Conservation (phyloP, 2,888 invertebrate species). For the Alsophila aescularia region DNA sequence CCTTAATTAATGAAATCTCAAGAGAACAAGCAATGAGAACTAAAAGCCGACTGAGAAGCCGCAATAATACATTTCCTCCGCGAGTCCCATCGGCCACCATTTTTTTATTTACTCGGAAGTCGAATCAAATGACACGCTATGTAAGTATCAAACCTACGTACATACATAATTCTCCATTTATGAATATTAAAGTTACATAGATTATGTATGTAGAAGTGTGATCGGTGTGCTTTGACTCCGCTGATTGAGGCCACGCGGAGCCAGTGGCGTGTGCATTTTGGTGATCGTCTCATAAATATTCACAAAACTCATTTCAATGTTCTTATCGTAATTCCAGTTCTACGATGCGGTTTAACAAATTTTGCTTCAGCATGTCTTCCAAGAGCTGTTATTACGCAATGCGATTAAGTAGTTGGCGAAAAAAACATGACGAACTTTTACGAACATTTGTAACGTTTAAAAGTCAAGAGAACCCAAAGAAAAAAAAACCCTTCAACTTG, state of each 20-base stretch:
- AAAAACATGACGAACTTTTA: conserved; percentile 23
- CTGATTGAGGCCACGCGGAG: conserved; percentile 42
- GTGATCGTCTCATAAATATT: conserved; percentile 60
- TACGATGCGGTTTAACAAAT: background rate
- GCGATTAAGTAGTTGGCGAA: too few species aligned
- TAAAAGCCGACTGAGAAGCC: too few species aligned
- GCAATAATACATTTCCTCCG: too few species aligned
- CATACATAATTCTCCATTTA: conserved; percentile 4
- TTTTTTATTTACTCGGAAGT: too few species aligned
- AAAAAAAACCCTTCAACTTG: conserved; percentile 5
- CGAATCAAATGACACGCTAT: too few species aligned
- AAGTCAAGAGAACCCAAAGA: too few species aligned
- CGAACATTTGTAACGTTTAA: too few species aligned
- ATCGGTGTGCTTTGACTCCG: conserved; percentile 32
- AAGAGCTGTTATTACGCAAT: too few species aligned
- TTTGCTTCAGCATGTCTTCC: background rate
- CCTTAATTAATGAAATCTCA: too few species aligned
- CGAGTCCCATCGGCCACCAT: too few species aligned
- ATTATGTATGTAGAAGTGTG: conserved; percentile 33
- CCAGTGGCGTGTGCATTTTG: conserved; percentile 53
- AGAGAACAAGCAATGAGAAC: too few species aligned
- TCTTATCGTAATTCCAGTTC: conserved; percentile 27
- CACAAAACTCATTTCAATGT: conserved; percentile 43
- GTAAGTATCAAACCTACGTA: background rate
- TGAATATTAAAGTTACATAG: conserved; percentile 44